Evolutionary conservation across 2,888 invertebrate genomes (phyloP).

Genomic region (Lithophane socia): DNA sequence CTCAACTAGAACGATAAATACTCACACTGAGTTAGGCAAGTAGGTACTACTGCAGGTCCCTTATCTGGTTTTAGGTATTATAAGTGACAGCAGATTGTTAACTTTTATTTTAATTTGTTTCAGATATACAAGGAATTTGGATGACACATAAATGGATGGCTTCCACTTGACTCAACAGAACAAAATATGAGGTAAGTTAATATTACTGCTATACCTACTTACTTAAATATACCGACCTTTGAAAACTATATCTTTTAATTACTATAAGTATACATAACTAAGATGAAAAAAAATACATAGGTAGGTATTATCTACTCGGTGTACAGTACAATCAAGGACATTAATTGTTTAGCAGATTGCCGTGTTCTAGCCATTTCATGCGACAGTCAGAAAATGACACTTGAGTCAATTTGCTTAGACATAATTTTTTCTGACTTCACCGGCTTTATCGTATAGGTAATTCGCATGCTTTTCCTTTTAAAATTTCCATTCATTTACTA

Average conservation of each 20-base stretch:
- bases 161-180: slow-evolving; percentile 31
- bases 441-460: neutral
- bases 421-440: neutral
- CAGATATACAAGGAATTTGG: slow-evolving; percentile 81
- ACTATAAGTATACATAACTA: too few species aligned
- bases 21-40: slow-evolving; percentile 23
- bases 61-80: neutral
- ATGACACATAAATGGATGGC: slow-evolving; percentile 63
- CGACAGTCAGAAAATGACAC: neutral
- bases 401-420: neutral
- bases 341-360: neutral
- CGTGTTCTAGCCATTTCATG: neutral
- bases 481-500: neutral
- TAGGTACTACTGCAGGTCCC: neutral
- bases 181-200: slow-evolving; percentile 65
- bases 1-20: slow-evolving; percentile 59
- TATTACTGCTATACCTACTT: neutral
- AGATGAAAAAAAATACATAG: neutral
- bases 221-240: neutral
- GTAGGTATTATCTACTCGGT: too few species aligned
- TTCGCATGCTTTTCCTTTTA: fast-evolving
- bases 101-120: slow-evolving; percentile 69
- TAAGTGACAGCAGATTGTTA: neutral
- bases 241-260: neutral
- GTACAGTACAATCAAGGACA: too few species aligned